Conservation (phyloP, 2,888 invertebrate species). For the Clepsis dumicolana region DNA sequence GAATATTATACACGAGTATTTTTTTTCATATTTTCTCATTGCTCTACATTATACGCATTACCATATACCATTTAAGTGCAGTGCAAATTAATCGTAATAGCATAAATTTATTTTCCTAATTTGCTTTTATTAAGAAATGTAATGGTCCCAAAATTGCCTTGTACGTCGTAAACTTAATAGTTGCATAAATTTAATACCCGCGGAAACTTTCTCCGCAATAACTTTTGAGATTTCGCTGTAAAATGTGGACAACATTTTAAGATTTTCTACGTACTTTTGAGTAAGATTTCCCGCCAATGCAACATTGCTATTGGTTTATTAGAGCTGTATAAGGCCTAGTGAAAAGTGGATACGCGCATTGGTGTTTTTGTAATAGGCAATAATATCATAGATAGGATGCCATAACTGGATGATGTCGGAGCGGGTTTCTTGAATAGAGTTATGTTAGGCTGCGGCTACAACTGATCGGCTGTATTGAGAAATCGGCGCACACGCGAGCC, state of each 20-base stretch:
- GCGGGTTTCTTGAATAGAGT: constrained; percentile 68
- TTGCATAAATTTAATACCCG: constrained; percentile 13
- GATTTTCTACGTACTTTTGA: constrained; percentile 46
- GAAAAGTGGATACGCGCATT: constrained; percentile 68
- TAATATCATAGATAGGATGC: constrained; percentile 73
- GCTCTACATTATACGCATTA: too few species aligned
- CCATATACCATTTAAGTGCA: background rate
- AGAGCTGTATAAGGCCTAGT: constrained; percentile 72
- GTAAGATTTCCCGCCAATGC: constrained; percentile 70
- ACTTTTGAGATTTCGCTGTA: constrained; percentile 21
- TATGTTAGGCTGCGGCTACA: constrained; percentile 48
- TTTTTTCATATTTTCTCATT: too few species aligned
- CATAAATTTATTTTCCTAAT: background rate
- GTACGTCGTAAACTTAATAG: constrained; percentile 9
- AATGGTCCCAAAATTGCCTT: constrained; percentile 7
- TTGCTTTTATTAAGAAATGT: constrained; percentile 18
- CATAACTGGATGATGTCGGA: constrained; percentile 68
- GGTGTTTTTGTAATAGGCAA: constrained; percentile 68
- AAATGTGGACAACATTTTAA: constrained; percentile 34
- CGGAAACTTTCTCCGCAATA: constrained; percentile 20
- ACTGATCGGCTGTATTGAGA: constrained; percentile 38
- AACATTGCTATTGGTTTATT: constrained; percentile 65
- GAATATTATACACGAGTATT: too few species aligned
- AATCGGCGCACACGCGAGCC: constrained; percentile 20
- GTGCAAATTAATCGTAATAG: background rate